Evolutionary conservation across 2,113 vertebrate genomes (phyloP).

Genomic region (Canis aureus): DNA sequence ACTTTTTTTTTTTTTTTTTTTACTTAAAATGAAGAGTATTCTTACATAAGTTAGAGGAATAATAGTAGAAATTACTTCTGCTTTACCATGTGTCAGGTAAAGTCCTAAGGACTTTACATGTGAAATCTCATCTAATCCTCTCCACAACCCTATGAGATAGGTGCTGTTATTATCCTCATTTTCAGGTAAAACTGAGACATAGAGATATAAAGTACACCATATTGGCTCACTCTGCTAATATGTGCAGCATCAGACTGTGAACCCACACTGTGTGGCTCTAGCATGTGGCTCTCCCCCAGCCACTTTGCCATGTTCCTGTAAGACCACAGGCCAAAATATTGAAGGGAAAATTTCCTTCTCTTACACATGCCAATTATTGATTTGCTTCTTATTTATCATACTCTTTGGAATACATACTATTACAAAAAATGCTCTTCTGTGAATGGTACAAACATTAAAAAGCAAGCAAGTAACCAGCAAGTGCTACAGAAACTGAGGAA

Average conservation of each 20-base stretch:
- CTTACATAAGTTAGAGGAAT: background rate
- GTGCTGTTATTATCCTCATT: background rate
- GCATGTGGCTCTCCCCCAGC: background rate
- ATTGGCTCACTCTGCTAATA: background rate
- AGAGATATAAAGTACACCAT: background rate
- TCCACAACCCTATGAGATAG: background rate
- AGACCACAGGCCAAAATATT: background rate
- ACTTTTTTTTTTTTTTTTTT: background rate
- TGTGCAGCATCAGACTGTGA: background rate
- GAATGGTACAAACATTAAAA: constrained; percentile 33
- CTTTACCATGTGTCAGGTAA: background rate
- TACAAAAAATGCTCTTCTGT: constrained; percentile 13
- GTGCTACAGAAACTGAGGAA: background rate
- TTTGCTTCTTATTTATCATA: background rate
- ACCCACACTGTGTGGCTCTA: background rate
- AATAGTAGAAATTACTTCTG: background rate
- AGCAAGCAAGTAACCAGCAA: constrained; percentile 4
- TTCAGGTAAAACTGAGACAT: background rate
- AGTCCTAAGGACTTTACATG: background rate
- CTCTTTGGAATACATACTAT: background rate
- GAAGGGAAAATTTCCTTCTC: background rate
- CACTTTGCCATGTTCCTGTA: background rate
- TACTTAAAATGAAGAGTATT: background rate
- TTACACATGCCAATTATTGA: background rate
- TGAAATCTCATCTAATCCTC: background rate